Conservation (phyloP, 2,797 vertebrate species). For the Urocyon cinereoargenteus region DNA sequence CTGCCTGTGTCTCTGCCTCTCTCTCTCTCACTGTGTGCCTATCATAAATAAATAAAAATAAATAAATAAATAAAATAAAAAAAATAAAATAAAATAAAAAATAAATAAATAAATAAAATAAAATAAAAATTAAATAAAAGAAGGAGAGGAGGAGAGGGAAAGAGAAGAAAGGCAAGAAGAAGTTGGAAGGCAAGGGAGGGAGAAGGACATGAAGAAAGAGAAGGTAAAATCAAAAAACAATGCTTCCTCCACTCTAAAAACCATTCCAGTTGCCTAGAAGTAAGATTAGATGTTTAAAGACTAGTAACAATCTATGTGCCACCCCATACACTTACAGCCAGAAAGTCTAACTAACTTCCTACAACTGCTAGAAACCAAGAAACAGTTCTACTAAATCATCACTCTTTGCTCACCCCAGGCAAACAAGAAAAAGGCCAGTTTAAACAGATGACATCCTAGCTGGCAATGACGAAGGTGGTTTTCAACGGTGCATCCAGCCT, state of each 20-base stretch:
- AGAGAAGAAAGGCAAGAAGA: background rate
- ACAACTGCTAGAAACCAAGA: constrained; percentile 71
- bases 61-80: too few relatives aligned
- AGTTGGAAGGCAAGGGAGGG: background rate
- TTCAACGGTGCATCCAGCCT: constrained; percentile 72
- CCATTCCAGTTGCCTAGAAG: background rate
- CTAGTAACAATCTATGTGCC: background rate
- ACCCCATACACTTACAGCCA: background rate
- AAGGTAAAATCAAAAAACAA: background rate
- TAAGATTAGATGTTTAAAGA: constrained; percentile 25
- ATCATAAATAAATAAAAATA: too few relatives aligned
- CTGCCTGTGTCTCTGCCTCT: too few relatives aligned
- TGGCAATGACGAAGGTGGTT: constrained; percentile 74
- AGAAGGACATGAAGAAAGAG: background rate
- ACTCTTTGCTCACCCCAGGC: constrained; percentile 74
- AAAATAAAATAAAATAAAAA: too few relatives aligned
- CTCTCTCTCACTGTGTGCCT: too few relatives aligned
- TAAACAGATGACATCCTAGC: constrained; percentile 72
- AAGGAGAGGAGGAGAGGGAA: background rate
- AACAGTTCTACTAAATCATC: constrained; percentile 81
- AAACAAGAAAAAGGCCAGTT: constrained; percentile 84
- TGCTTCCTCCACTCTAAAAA: background rate
- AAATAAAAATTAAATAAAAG: too few relatives aligned
- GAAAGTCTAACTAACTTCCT: constrained; percentile 58
- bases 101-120: too few relatives aligned